Conservation (phyloP, 2,797 vertebrate genomes). For the Urocyon cinereoargenteus region DNA sequence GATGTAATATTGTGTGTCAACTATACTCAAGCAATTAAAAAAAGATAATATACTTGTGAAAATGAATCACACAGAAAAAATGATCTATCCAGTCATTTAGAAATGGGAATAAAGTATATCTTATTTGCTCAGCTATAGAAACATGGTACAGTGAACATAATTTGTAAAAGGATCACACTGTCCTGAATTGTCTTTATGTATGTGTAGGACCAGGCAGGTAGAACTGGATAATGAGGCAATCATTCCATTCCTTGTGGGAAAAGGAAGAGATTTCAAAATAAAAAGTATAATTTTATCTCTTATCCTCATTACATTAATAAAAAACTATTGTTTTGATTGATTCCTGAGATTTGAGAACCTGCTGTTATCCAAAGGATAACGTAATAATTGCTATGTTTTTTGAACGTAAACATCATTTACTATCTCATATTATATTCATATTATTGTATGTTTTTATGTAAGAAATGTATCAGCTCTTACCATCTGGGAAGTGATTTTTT, state of each 20-base stretch:
- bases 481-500: background rate
- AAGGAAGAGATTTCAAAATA: slow-evolving; percentile 15
- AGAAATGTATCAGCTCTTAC: background rate
- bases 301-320: background rate
- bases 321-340: slow-evolving; percentile 5
- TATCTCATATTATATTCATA: background rate
- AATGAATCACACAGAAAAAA: slow-evolving; percentile 14
- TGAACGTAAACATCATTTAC: background rate
- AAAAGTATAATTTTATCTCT: slow-evolving; percentile 29
- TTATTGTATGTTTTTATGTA: slow-evolving; percentile 5
- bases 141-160: background rate
- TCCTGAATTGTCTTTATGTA: background rate
- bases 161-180: background rate
- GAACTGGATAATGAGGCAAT: background rate
- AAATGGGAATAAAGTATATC: background rate
- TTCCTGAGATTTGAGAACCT: slow-evolving; percentile 8
- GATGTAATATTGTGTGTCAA: background rate
- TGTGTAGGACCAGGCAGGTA: background rate
- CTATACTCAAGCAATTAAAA: background rate
- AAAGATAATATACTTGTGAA: slow-evolving; percentile 3
- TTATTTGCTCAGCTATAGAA: background rate
- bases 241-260: background rate
- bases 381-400: slow-evolving; percentile 21
- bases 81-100: background rate
- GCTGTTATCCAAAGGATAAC: slow-evolving; percentile 9